Evolutionary conservation across 2,113 vertebrate genomes (phyloP).

Genomic region (Hippoglossus stenolepis): DNA sequence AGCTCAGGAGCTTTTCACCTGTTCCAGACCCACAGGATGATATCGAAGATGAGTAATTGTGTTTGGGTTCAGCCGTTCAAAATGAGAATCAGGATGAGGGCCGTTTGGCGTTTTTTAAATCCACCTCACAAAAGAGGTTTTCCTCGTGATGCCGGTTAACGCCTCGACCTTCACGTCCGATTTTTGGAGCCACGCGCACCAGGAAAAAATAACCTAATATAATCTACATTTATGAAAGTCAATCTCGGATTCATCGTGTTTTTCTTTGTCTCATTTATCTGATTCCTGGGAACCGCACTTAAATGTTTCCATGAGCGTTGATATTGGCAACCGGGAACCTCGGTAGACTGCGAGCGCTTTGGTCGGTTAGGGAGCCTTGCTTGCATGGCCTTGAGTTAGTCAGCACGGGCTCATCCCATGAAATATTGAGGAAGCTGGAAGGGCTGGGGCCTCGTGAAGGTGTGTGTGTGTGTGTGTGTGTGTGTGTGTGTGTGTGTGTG

Average conservation of each 20-base stretch:
- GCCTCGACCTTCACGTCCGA: not conserved
- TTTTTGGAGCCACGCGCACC: not conserved
- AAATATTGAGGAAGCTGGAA: conserved; percentile 80
- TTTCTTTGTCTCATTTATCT: conserved; percentile 47
- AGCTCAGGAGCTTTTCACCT: conserved; percentile 35
- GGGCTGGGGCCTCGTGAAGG: conserved; percentile 59
- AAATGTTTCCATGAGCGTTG: conserved; percentile 61
- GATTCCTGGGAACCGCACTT: conserved; percentile 53
- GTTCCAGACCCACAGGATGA: conserved; percentile 45
- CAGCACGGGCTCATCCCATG: conserved; percentile 74
- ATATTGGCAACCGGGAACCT: conserved; percentile 64
- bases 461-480: conserved; percentile 34
- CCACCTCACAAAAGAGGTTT: not conserved
- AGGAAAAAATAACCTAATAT: not conserved
- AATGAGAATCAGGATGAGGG: not conserved
- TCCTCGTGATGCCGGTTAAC: not conserved
- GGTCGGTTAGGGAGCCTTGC: conserved; percentile 60
- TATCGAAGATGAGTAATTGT: conserved; percentile 36
- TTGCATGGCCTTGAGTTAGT: conserved; percentile 78
- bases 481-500: conserved; percentile 38
- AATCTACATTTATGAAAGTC: conserved; percentile 31
- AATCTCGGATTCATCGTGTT: conserved; percentile 18
- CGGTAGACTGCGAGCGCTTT: conserved; percentile 57
- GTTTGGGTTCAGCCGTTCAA: conserved; percentile 18
- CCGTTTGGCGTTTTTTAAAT: conserved; percentile 12